Conservation (phyloP, 2,888 invertebrate genomes). For the Thymelicus sylvestris region DNA sequence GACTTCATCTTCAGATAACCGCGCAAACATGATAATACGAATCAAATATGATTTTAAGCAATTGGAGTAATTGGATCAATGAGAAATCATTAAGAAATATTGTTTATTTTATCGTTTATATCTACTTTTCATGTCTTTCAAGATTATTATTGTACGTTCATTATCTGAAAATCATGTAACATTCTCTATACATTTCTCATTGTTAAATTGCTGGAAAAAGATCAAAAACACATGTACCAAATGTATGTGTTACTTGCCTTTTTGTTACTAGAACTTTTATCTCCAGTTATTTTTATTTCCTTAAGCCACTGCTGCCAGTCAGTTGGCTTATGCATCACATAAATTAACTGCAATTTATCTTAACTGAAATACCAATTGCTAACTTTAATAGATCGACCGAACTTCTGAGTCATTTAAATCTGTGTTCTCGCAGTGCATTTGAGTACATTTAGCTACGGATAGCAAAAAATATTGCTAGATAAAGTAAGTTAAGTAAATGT, state of each 20-base stretch:
- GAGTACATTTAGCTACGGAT: not conserved
- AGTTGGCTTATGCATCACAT: conserved; percentile 12
- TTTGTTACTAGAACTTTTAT: conserved; percentile 3
- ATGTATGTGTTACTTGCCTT: no score
- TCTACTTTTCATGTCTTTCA: no score
- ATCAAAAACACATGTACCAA: no score
- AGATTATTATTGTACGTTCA: no score
- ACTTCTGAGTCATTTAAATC: conserved; percentile 23
- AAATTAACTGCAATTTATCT: conserved; percentile 25
- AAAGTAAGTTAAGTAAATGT: no score
- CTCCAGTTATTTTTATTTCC: conserved; percentile 3
- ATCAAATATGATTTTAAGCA: no score
- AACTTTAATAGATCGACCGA: conserved; percentile 20
- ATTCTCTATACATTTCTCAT: no score
- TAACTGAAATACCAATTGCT: conserved; percentile 18
- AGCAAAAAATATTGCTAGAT: conserved; percentile 6
- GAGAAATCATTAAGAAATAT: no score
- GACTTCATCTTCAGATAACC: not conserved
- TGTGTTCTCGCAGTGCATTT: conserved; percentile 17
- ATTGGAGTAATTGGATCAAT: no score
- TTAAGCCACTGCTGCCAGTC: not conserved
- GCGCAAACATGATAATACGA: not conserved
- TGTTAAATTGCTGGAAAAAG: no score
- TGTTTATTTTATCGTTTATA: no score
- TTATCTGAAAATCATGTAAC: no score